A percentile compares a stretch with the other conserved stretches of the same genome.
These are phyloP conservation scores for Phrynocephalus forsythii DNA, from an alignment of 2,797 vertebrate species.

Conservation along the genomic window DNA sequence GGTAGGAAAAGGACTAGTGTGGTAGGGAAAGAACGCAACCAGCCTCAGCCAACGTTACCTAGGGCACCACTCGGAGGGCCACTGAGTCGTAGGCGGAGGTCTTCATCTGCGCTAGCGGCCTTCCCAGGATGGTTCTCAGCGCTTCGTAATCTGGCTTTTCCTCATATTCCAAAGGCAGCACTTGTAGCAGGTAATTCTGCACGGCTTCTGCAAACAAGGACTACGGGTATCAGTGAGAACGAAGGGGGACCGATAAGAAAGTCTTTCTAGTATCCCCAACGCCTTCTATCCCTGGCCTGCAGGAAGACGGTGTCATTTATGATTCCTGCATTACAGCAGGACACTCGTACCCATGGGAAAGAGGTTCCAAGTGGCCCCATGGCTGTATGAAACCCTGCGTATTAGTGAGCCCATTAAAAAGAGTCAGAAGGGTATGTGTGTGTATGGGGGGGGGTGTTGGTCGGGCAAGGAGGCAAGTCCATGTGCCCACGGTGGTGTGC, in stretches of 20 bases:
- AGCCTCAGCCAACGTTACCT: conserved; percentile 40
- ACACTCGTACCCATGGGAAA: too few relatives aligned
- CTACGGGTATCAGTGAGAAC: not conserved
- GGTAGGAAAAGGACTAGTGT: not conserved
- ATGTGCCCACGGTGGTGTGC: too few relatives aligned
- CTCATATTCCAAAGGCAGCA: conserved; percentile 50
- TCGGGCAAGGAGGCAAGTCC: too few relatives aligned
- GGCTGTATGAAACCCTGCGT: too few relatives aligned
- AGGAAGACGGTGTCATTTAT: accelerated
- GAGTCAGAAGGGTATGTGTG: too few relatives aligned
- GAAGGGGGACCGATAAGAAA: not conserved
- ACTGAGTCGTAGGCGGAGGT: conserved; percentile 59
- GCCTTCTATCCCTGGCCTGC: too few relatives aligned
- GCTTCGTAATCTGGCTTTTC: conserved; percentile 55
- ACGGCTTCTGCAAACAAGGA: conserved; percentile 52
- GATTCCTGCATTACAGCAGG: accelerated
- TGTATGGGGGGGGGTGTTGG: too few relatives aligned
- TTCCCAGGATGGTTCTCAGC: conserved; percentile 53
- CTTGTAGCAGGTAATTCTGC: conserved; percentile 58
- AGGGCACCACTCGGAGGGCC: conserved; percentile 62
- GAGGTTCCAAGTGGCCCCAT: too few relatives aligned
- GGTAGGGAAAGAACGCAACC: not conserved
- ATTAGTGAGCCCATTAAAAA: too few relatives aligned
- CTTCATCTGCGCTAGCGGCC: conserved; percentile 53
- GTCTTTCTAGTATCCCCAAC: not conserved